Conservation (phyloP, 2,888 invertebrate genomes). For the Bembecia ichneumoniformis region DNA sequence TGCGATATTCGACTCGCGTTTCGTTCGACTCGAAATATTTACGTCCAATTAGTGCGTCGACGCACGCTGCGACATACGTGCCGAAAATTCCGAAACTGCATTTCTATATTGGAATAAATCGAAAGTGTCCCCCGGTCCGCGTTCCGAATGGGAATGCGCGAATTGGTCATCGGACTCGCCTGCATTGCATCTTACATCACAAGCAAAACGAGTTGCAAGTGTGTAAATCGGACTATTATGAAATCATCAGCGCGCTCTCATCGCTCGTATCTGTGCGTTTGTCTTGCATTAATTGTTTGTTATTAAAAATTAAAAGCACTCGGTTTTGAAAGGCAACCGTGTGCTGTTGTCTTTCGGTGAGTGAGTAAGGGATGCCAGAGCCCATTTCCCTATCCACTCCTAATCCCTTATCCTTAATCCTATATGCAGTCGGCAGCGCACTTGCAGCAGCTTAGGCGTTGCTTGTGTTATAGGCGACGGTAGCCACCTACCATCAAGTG, state of each 20-base stretch:
- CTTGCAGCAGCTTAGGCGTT: no score
- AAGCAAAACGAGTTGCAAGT: slow-evolving; percentile 7
- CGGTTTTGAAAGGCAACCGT: no score
- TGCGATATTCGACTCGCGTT: slow-evolving; percentile 35
- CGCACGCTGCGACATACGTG: slow-evolving; percentile 13
- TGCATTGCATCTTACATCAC: slow-evolving; percentile 9
- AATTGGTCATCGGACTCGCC: slow-evolving; percentile 14
- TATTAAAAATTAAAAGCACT: not conserved
- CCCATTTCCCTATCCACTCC: no score
- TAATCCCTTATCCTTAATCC: no score
- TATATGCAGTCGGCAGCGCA: no score
- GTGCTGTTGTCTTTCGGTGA: no score
- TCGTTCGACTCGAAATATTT: slow-evolving; percentile 11
- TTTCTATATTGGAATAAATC: slow-evolving; percentile 32
- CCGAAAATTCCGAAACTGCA: slow-evolving; percentile 11
- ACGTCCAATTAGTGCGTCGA: slow-evolving; percentile 15
- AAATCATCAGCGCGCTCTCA: slow-evolving; percentile 23
- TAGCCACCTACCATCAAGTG: no score
- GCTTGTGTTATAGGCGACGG: no score
- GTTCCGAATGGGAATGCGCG: slow-evolving; percentile 26
- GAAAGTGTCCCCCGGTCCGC: slow-evolving; percentile 39
- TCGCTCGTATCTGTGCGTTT: not conserved
- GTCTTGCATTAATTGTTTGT: not conserved
- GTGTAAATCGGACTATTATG: slow-evolving; percentile 27
- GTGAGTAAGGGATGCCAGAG: no score